These are phyloP conservation scores for Cyclargus thomasi DNA, from an alignment of 1,140 invertebrate genomes.

Conservation along the genomic window DNA sequence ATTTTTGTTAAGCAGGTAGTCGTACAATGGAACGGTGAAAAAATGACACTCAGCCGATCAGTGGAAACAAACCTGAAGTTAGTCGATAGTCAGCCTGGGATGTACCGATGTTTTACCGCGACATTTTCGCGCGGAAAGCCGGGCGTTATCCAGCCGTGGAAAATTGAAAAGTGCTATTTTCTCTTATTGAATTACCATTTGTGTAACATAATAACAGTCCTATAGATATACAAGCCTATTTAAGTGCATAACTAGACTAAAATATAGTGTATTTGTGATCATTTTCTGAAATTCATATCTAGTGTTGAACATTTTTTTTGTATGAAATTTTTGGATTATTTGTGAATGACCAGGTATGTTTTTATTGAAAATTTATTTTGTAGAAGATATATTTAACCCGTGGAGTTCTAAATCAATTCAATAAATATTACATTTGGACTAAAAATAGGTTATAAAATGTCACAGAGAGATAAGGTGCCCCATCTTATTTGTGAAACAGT, in stretches of 20 bases:
- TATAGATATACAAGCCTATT: conserved; percentile 21
- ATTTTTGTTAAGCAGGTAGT: background rate
- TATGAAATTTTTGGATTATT: conserved; percentile 49
- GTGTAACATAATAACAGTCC: conserved; percentile 39
- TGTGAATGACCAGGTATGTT: conserved; percentile 71
- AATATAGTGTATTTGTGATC: conserved; percentile 38
- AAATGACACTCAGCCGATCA: conserved; percentile 52
- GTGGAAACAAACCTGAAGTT: conserved; percentile 74
- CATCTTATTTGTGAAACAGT: conserved; percentile 51
- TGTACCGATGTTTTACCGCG: conserved; percentile 66
- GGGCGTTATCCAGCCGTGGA: conserved; percentile 73
- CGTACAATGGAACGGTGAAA: conserved; percentile 37
- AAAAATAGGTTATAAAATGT: conserved; percentile 68
- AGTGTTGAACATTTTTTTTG: conserved; percentile 46
- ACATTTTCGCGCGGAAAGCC: conserved; percentile 76
- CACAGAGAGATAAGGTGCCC: conserved; percentile 60
- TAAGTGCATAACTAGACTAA: conserved; percentile 16
- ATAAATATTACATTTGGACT: conserved; percentile 34
- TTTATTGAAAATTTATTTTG: conserved; percentile 31
- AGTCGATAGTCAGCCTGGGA: conserved; percentile 44
- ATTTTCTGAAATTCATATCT: conserved; percentile 42
- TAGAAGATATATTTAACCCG: conserved; percentile 31
- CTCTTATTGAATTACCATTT: conserved; percentile 40
- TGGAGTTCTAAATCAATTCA: conserved; percentile 22
- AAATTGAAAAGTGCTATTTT: conserved; percentile 58